Base-by-base conservation (phyloP, 2,113 vertebrate genomes). In the Equus przewalskii region DNA sequence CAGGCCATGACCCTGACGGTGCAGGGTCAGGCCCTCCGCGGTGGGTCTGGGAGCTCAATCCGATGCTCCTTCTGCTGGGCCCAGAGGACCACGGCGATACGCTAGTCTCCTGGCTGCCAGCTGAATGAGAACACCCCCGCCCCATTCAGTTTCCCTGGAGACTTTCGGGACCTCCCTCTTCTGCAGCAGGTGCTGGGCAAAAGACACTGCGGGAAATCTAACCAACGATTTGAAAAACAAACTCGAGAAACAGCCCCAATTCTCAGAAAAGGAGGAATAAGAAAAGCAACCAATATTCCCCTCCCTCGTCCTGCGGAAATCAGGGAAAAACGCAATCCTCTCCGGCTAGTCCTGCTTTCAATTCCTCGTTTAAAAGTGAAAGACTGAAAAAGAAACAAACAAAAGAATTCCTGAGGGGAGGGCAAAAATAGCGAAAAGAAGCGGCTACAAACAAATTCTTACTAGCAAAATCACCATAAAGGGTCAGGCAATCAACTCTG, bases 131-230 rank as follows among this genome's bases (percentile, higher is more conserved):
- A 16, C 26, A 69, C 33, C 4, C 30, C 15, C 62, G 4, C 19
- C 33, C 41, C 24, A 21, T 36, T 22, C 78, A 6, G 49, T 21
- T 3, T 82, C 36, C 96, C 87, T 22, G 22, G 36, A 83, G 16
- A n/a, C 5, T 3, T 54, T 11, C 0, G 2, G 7, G n/a, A 18
- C 0, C 21, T 16, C 15, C 30, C 0, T 58, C 33, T 64, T 30
- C 15, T 21, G n/a, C 4, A 9, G 12, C 94, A 88, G 36, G 26
- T 44, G 36, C 51, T 22, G 14, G 24, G 18, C 72, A 76, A 64
- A 70, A 64, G 65, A 76, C n/a, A 54, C 13, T 11, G 41, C 9
- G 7, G 21, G 83, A 51, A 51, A 64, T 41, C 46, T 16, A 41
- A 73, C 19, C 14, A 6, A 21, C 7, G 10, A 36, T 44, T 19